These are phyloP conservation scores for Orthonevra nobilis DNA, from an alignment of 2,888 invertebrate species.

Conservation along the genomic window DNA sequence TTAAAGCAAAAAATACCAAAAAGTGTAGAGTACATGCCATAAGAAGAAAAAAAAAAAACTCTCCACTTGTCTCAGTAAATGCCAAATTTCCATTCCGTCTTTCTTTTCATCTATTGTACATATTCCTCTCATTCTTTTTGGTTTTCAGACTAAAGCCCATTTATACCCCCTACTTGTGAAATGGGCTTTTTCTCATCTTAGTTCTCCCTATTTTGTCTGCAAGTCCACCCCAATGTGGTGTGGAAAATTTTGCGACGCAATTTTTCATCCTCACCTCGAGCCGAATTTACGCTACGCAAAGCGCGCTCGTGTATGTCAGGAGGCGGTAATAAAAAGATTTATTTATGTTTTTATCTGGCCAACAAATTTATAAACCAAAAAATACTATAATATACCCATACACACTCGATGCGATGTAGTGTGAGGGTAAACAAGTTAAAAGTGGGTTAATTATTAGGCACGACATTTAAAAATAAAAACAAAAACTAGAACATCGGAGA, in stretches of 20 bases:
- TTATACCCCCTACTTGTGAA: too few relatives aligned
- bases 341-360: slow-evolving; percentile 25
- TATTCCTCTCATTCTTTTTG: too few relatives aligned
- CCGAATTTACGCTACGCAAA: too few relatives aligned
- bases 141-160: too few relatives aligned
- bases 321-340: slow-evolving; percentile 4
- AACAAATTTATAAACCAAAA: slow-evolving; percentile 7
- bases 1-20: neutral
- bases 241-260: slow-evolving; percentile 25
- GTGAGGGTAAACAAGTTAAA: slow-evolving; percentile 42
- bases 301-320: neutral
- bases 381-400: neutral
- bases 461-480: slow-evolving; percentile 44
- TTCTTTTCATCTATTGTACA: too few relatives aligned
- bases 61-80: too few relatives aligned
- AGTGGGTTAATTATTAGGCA: slow-evolving; percentile 51
- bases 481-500: slow-evolving; percentile 1
- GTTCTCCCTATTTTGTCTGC: neutral
- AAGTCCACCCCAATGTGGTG: too few relatives aligned
- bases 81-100: too few relatives aligned
- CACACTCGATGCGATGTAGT: neutral
- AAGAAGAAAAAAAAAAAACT: neutral
- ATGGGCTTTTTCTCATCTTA: too few relatives aligned
- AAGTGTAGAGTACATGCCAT: too few relatives aligned
- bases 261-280: neutral